Conservation (phyloP, 2,113 vertebrate species). For the Bombycilla garrulus region DNA sequence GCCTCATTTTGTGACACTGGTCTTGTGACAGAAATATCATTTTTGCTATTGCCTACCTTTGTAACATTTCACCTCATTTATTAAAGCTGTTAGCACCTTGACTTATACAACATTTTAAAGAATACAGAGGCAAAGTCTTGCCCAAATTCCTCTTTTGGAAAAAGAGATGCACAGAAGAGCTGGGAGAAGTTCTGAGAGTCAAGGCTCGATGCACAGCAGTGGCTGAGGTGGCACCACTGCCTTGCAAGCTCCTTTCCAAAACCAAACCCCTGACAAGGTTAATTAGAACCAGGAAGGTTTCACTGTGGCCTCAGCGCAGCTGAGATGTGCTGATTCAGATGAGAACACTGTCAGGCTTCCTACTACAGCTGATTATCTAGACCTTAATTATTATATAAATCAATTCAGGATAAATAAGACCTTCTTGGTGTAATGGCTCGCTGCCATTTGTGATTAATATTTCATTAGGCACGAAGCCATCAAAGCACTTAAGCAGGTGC, state of each 20-base stretch:
- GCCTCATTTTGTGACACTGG: background rate
- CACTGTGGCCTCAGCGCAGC: background rate
- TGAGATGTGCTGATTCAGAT: constrained; percentile 39
- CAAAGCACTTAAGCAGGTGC: constrained; percentile 55
- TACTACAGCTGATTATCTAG: background rate
- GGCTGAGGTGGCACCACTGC: background rate
- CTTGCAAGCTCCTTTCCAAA: background rate
- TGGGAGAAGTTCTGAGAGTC: background rate
- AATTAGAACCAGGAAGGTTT: background rate
- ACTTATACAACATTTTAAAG: background rate
- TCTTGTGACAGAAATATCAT: background rate
- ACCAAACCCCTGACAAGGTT: background rate
- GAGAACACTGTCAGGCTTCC: background rate
- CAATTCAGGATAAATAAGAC: constrained; percentile 46
- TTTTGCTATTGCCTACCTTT: background rate
- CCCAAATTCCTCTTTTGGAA: background rate
- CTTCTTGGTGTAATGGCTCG: constrained; percentile 15
- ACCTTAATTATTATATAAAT: constrained; percentile 52
- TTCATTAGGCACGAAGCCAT: constrained; percentile 56
- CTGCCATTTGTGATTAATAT: constrained; percentile 59
- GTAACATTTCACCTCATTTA: background rate
- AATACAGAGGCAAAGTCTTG: background rate
- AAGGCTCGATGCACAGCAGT: background rate
- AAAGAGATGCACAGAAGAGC: background rate
- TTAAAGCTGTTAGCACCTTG: background rate